Evolutionary conservation across 2,797 vertebrate species (phyloP).

Genomic region (Clarias fuscus): DNA sequence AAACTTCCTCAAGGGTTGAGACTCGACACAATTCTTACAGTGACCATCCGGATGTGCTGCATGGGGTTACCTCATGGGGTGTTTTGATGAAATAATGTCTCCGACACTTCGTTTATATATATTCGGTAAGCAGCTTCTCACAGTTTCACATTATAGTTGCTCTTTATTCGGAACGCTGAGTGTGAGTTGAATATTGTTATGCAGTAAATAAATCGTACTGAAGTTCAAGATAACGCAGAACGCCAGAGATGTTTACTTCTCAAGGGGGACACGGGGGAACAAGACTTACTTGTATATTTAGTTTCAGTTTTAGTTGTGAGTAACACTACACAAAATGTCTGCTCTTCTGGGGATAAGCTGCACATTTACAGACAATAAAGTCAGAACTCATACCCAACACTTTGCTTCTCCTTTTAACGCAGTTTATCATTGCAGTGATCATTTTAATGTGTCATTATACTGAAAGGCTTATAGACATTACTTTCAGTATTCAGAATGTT

Average conservation of each 20-base stretch:
- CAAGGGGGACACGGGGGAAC: not conserved
- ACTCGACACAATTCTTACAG: not conserved
- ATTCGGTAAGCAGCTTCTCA: not conserved
- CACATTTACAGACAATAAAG: not conserved
- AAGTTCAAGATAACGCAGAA: not conserved
- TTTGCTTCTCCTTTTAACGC: not conserved
- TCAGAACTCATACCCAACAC: not conserved
- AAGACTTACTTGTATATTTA: not conserved
- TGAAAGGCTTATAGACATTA: not conserved
- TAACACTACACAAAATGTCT: not conserved
- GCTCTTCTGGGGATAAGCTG: too few species aligned
- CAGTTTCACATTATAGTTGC: not conserved
- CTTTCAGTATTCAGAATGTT: not conserved
- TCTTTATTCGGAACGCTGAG: not conserved
- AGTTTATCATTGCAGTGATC: not conserved
- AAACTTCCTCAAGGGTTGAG: too few species aligned
- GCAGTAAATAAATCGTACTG: not conserved
- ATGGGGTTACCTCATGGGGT: too few species aligned
- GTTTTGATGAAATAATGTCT: not conserved
- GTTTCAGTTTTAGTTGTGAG: not conserved
- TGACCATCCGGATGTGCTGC: not conserved
- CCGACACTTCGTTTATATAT: not conserved
- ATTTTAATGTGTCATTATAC: not conserved
- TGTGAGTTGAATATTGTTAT: not conserved
- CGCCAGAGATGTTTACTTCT: not conserved